These are phyloP conservation scores for Carterocephalus palaemon DNA, from an alignment of 2,888 invertebrate species.

Conservation along the genomic window DNA sequence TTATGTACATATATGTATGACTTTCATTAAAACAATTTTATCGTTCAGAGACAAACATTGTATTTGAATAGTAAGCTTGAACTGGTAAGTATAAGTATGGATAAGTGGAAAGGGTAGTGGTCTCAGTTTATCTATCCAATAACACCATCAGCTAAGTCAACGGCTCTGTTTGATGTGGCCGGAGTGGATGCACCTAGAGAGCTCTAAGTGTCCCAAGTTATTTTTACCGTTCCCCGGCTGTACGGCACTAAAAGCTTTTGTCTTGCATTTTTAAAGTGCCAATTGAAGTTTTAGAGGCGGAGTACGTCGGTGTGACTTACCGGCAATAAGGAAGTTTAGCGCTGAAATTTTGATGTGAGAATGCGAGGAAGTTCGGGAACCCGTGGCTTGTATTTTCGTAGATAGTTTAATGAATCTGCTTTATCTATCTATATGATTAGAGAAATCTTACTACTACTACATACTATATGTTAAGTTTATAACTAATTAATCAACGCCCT, in stretches of 20 bases:
- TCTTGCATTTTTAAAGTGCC: slow-evolving; percentile 72
- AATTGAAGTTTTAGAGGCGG: slow-evolving; percentile 57
- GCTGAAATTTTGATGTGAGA: slow-evolving; percentile 27
- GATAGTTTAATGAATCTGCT: neutral
- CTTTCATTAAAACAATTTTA: no score
- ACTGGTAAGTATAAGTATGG: slow-evolving; percentile 5
- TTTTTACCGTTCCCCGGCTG: slow-evolving; percentile 56
- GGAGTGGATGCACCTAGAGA: slow-evolving; percentile 43
- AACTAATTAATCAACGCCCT: no score
- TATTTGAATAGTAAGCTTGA: slow-evolving; percentile 3
- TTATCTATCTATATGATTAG: no score
- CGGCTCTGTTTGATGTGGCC: slow-evolving; percentile 54
- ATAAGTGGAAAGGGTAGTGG: slow-evolving; percentile 27
- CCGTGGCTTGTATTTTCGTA: neutral
- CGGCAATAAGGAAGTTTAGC: slow-evolving; percentile 24
- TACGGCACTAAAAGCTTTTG: slow-evolving; percentile 65
- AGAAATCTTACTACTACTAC: no score
- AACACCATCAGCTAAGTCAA: slow-evolving; percentile 60
- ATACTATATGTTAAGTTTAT: no score
- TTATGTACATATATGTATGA: no score
- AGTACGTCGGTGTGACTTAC: slow-evolving; percentile 34
- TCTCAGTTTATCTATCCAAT: slow-evolving; percentile 52
- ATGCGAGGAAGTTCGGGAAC: neutral
- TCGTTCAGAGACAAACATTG: no score
- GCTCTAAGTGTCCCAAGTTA: slow-evolving; percentile 56